Evolutionary conservation across 2,797 vertebrate species (phyloP), one percentile per base, ranked within the genome.

Genomic region (Adrianichthys oophorus): DNA sequence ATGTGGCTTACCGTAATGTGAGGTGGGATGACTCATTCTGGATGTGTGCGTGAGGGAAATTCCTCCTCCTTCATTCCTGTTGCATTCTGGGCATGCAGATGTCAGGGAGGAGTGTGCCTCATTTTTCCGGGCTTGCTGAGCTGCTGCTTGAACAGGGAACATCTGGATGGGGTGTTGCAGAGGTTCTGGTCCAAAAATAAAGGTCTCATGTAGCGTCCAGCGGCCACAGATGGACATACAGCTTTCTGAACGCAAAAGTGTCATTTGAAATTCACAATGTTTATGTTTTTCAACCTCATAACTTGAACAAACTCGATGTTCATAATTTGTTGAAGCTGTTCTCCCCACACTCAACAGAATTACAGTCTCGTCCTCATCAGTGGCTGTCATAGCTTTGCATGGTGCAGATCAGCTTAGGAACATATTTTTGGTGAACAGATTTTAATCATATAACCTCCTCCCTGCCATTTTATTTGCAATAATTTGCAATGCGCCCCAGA

Each of bases 141-240:
- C 62, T 32, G 65, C 26, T 29, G 26, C 26, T 71, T 68, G 59
- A 78, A 84, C 76, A 65, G 50, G 48, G 58, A 83, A 86, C 87
- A 89, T 86, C 85, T 89, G 85, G 77, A 84, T 76, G 17, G 29
- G 82, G 56, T 47, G 45, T 69, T 65, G 42, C 56, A 43, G 65
- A 58, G 52, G 16, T 43, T 41, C 26, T 4, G 41, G 10, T 76
- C 76, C 84, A 85, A 77, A 80, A 58, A 75, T 74, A 85, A 80
- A 75, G 61, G 72, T 69, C 71, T 62, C 83, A 86, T 82, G 72
- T 85, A 82, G 79, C 58, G 1, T 58, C 51, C 47, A 48, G 52
- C 18, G 43, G 68, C 42, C 45, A 59, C 81, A 86, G 75, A 78
- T 78, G 72, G 76, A 79, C 63, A 61, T 62, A 76, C 71, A 70